A percentile compares a stretch with the other conserved stretches of the same genome.
These are phyloP conservation scores for Leptinotarsa peninsularis DNA, from an alignment of 2,888 invertebrate genomes.

Conservation along the genomic window DNA sequence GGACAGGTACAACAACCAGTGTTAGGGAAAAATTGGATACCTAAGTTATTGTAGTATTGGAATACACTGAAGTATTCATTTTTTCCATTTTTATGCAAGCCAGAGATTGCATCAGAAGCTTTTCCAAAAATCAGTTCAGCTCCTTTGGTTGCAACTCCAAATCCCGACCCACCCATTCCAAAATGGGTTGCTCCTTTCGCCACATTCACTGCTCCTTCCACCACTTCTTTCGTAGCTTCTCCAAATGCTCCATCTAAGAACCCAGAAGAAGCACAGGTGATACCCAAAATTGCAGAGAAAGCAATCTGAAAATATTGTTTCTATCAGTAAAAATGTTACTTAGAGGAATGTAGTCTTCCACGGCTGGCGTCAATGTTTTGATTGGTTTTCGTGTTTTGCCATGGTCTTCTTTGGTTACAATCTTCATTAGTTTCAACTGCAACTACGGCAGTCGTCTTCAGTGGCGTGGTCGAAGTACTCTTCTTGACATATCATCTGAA, in stretches of 20 bases:
- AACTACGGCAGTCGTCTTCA: too few species aligned
- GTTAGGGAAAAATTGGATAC: not conserved
- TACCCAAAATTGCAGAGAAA: too few species aligned
- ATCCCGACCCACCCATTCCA: not conserved
- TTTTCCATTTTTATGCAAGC: not conserved
- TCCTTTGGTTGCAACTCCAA: not conserved
- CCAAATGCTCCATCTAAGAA: not conserved
- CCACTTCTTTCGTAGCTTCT: not conserved
- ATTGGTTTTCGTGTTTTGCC: too few species aligned
- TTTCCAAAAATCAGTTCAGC: not conserved
- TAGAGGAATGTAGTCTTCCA: too few species aligned
- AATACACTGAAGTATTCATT: not conserved
- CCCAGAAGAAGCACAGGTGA: not conserved
- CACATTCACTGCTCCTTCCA: not conserved
- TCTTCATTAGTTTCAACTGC: too few species aligned
- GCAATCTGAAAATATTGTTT: too few species aligned
- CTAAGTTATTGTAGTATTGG: not conserved
- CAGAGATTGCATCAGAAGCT: not conserved
- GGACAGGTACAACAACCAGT: conserved; percentile 1
- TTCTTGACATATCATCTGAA: too few species aligned
- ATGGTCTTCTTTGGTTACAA: too few species aligned
- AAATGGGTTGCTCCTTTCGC: not conserved
- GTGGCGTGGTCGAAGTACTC: too few species aligned
- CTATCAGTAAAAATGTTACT: too few species aligned
- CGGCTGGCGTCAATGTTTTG: too few species aligned